A percentile compares a stretch with the other conserved stretches of the same genome.
Evolutionary conservation across 2,113 vertebrate genomes (phyloP).

Genomic region (Hemiprocne comata): DNA sequence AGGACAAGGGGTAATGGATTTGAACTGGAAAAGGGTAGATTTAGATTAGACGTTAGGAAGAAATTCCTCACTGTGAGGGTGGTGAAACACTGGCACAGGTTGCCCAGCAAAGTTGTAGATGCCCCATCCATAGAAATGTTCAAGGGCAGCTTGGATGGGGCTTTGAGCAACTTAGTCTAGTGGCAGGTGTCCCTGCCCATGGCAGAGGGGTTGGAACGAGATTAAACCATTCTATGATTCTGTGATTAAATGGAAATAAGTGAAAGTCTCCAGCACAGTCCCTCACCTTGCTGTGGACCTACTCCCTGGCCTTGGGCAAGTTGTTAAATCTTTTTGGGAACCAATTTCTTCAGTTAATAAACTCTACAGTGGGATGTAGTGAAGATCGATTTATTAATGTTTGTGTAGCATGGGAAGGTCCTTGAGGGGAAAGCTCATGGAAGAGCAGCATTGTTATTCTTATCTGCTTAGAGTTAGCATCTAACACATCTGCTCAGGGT

Average conservation of each 20-base stretch:
- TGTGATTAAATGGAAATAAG: neutral
- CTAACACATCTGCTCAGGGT: neutral
- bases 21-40: too few species aligned
- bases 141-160: too few species aligned
- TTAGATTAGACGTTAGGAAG: too few species aligned
- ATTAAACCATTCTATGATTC: too few species aligned
- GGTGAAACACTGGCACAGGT: too few species aligned
- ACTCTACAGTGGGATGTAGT: neutral
- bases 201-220: too few species aligned
- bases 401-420: neutral
- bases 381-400: neutral
- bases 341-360: slow-evolving; percentile 8
- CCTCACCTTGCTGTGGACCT: neutral
- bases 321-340: slow-evolving; percentile 8
- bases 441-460: neutral
- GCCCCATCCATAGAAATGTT: too few species aligned
- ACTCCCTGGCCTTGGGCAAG: neutral
- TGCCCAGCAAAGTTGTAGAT: too few species aligned
- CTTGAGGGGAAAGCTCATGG: neutral
- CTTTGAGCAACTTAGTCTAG: too few species aligned
- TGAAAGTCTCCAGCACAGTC: neutral
- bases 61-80: too few species aligned
- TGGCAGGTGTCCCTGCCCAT: too few species aligned
- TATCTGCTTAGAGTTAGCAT: slow-evolving; percentile 16
- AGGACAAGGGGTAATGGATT: too few species aligned